phyloP scores from a whole-genome alignment of 2,888 invertebrate species.

The Brassicogethes aeneus region DNA sequence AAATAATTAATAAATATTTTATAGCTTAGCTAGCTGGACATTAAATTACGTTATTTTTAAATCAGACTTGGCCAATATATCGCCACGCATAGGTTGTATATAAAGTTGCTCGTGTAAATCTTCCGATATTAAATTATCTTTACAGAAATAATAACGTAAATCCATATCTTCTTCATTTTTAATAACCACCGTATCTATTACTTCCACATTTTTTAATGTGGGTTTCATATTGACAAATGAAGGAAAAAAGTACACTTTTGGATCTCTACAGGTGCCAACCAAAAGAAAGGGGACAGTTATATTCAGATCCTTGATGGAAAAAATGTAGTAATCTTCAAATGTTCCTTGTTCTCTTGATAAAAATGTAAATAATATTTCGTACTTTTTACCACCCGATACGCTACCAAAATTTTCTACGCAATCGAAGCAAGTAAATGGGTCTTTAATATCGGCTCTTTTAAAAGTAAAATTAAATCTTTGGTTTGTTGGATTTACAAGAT shows the following conservation, averaged over 20 bases:
- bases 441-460: slow-evolving; percentile 13
- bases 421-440: slow-evolving; percentile 40
- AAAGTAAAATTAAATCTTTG: slow-evolving; percentile 43
- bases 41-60: slow-evolving; percentile 3
- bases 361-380: slow-evolving; percentile 55
- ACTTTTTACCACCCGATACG: slow-evolving; percentile 50
- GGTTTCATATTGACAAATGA: slow-evolving; percentile 52
- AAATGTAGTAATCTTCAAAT: slow-evolving; percentile 43
- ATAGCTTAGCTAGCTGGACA: background rate
- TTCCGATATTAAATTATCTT: slow-evolving; percentile 48
- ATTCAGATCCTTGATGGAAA: slow-evolving; percentile 49
- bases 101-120: slow-evolving; percentile 45
- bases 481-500: slow-evolving; percentile 57
- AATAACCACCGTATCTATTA: slow-evolving; percentile 40
- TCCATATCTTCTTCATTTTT: slow-evolving; percentile 48
- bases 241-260: slow-evolving; percentile 51
- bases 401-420: slow-evolving; percentile 52
- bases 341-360: slow-evolving; percentile 52
- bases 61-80: slow-evolving; percentile 42
- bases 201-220: slow-evolving; percentile 50
- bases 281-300: slow-evolving; percentile 48
- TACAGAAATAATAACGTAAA: slow-evolving; percentile 46
- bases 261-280: slow-evolving; percentile 55
- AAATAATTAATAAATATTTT: slow-evolving; percentile 3
- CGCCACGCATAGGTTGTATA: slow-evolving; percentile 45